Evolutionary conservation across 2,113 vertebrate genomes (phyloP).

Genomic region (Epinephelus lanceolatus): DNA sequence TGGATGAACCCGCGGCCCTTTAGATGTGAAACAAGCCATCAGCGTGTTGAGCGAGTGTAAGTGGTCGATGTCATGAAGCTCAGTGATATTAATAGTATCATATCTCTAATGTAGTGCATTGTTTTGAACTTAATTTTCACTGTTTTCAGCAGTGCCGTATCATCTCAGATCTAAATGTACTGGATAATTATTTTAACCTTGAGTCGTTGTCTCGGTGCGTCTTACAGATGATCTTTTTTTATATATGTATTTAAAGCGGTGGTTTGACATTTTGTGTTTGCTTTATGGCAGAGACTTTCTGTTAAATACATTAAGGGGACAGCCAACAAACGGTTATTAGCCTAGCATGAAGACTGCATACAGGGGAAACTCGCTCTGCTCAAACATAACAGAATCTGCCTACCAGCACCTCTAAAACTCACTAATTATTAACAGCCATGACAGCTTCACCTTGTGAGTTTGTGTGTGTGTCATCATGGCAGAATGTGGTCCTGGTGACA

Average conservation of each 20-base stretch:
- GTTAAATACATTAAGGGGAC: background rate
- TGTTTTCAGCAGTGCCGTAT: constrained; percentile 42
- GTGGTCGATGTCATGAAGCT: constrained; percentile 37
- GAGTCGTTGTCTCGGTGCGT: background rate
- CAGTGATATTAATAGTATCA: constrained; percentile 21
- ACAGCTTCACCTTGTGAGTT: no score
- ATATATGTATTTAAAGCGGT: background rate
- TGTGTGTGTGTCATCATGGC: no score
- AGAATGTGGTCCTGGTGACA: no score
- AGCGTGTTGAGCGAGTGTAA: constrained; percentile 15
- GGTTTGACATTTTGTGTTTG: constrained; percentile 9
- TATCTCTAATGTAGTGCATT: constrained; percentile 23
- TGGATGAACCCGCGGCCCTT: constrained; percentile 37
- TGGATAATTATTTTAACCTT: constrained; percentile 30
- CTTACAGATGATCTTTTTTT: background rate
- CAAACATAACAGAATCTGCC: background rate
- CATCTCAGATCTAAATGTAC: constrained; percentile 56
- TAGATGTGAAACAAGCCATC: constrained; percentile 71
- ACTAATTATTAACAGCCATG: background rate
- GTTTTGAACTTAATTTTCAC: constrained; percentile 3
- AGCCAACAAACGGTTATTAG: background rate
- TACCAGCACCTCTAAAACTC: background rate
- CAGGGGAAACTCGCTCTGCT: no score
- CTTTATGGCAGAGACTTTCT: background rate
- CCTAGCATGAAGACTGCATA: background rate